These are phyloP conservation scores for Raphicerus campestris DNA, from an alignment of 2,113 vertebrate species.

Conservation along the genomic window DNA sequence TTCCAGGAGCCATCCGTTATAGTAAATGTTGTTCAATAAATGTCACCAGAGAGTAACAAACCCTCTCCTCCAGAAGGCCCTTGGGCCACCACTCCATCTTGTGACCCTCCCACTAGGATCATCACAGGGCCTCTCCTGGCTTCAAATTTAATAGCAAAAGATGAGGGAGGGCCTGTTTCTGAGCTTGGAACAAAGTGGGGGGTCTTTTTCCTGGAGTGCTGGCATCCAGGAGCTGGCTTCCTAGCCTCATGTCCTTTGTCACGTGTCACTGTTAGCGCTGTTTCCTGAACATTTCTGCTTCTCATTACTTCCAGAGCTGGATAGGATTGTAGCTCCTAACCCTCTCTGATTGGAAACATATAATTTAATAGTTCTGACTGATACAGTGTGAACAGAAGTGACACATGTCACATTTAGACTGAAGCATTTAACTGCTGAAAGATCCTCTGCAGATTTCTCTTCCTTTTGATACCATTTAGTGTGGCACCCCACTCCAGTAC, in stretches of 20 bases:
- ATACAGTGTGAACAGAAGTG: neutral
- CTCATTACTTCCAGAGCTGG: neutral
- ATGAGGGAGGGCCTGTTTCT: neutral
- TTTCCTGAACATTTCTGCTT: neutral
- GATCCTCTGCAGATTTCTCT: neutral
- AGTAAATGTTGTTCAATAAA: conserved; percentile 25
- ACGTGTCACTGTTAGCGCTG: rapidly evolving
- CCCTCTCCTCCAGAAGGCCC: neutral
- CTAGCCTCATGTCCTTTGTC: neutral
- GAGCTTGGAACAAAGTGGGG: neutral
- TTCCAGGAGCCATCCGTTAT: neutral
- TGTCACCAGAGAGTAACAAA: neutral
- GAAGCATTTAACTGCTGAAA: neutral
- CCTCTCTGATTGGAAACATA: rapidly evolving
- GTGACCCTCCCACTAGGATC: neutral
- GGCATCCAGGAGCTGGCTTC: neutral
- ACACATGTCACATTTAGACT: neutral
- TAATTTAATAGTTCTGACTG: neutral
- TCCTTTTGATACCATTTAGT: neutral
- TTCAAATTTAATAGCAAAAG: neutral
- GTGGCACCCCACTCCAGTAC: no score
- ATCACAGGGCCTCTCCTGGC: neutral
- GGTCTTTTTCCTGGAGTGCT: neutral
- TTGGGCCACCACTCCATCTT: neutral
- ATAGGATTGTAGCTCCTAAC: neutral